phyloP scores from a whole-genome alignment of 2,113 vertebrate genomes.

The Phaethon lepturus region DNA sequence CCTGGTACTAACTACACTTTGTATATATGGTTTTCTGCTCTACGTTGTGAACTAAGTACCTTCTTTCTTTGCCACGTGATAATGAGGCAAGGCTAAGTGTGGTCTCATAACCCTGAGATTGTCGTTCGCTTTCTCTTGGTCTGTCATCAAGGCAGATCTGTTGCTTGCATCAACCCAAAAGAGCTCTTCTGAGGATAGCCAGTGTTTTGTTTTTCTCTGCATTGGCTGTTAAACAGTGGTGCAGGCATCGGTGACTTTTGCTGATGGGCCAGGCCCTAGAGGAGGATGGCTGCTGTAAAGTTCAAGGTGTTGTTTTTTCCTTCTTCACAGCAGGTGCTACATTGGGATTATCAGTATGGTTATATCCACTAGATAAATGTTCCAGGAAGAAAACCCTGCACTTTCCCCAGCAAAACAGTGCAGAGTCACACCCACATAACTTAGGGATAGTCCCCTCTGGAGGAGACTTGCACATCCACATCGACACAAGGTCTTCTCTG shows the following conservation, averaged over 20 bases:
- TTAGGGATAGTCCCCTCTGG: neutral
- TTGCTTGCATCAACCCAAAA: neutral
- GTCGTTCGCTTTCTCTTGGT: neutral
- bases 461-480: neutral
- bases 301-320: accelerated
- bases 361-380: neutral
- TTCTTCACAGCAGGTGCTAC: neutral
- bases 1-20: neutral
- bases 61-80: neutral
- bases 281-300: neutral
- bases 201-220: neutral
- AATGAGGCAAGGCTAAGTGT: neutral
- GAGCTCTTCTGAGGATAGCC: neutral
- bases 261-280: neutral
- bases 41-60: neutral
- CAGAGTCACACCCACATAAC: neutral
- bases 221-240: neutral
- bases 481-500: neutral
- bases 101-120: neutral
- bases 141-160: neutral
- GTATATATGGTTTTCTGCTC: neutral
- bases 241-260: neutral
- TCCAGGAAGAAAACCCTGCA: neutral
- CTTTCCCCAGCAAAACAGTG: neutral
- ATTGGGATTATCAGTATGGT: neutral